Evolutionary conservation across 2,797 vertebrate species (phyloP).

Genomic region (Parauchenoglanis ngamensis): DNA sequence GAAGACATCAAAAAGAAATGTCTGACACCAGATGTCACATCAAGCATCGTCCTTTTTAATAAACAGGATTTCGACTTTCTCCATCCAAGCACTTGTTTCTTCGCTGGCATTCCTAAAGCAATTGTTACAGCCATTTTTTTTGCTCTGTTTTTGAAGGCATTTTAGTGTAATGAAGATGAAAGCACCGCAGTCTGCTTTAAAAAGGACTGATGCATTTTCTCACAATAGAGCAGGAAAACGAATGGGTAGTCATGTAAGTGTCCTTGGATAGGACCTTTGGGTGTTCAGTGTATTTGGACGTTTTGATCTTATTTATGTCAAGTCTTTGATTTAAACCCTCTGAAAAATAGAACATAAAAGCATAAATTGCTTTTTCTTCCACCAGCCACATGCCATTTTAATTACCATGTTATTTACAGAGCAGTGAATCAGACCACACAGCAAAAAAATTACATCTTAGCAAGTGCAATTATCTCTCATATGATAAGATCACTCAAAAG

Average conservation of each 20-base stretch:
- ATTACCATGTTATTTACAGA: constrained; percentile 12
- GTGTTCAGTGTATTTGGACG: background rate
- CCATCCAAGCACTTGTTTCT: constrained; percentile 24
- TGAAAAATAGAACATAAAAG: background rate
- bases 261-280: constrained; percentile 16
- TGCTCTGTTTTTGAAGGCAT: background rate
- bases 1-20: constrained; percentile 37
- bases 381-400: background rate
- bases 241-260: constrained; percentile 7
- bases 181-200: constrained; percentile 18
- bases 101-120: background rate
- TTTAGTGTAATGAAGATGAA: constrained; percentile 27
- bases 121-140: background rate
- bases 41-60: constrained; percentile 1
- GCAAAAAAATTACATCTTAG: too few species aligned
- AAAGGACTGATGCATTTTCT: constrained; percentile 14
- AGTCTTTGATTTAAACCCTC: background rate
- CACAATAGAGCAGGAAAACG: constrained; percentile 12
- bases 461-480: background rate
- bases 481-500: background rate
- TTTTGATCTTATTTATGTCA: constrained; percentile 23
- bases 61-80: constrained; percentile 20
- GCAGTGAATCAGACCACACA: background rate
- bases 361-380: background rate
- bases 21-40: background rate